phyloP scores from a whole-genome alignment of 2,888 invertebrate genomes.

The Pterobdella sp. region DNA sequence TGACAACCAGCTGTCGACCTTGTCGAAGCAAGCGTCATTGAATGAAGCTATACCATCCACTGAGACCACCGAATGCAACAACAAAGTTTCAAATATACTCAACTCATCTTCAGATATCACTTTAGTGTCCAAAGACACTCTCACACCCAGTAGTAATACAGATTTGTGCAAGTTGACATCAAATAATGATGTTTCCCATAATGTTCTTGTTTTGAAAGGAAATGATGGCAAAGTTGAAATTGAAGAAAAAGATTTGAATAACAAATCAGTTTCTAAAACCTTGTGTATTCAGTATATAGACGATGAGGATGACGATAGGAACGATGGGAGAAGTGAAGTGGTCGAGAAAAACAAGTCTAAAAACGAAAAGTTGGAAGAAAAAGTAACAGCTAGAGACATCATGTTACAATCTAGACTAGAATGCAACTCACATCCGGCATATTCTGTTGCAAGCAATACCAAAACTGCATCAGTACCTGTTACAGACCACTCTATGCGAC shows the following conservation, averaged over 20 bases:
- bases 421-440: too few species aligned
- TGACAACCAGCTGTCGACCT: neutral
- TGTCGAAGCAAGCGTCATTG: neutral
- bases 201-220: neutral
- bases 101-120: slow-evolving; percentile 15
- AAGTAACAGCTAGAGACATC: slow-evolving; percentile 14
- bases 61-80: neutral
- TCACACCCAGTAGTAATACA: neutral
- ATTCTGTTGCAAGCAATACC: too few species aligned
- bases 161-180: neutral
- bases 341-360: neutral
- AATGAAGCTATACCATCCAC: neutral
- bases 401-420: slow-evolving; percentile 5
- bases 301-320: slow-evolving; percentile 50
- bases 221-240: neutral
- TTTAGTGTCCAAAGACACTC: slow-evolving; percentile 15
- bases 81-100: slow-evolving; percentile 7
- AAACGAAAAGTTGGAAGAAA: neutral
- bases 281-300: slow-evolving; percentile 59
- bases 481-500: too few species aligned
- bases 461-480: too few species aligned
- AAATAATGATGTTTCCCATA: neutral
- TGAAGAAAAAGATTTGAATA: neutral
- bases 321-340: slow-evolving; percentile 13
- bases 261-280: too few species aligned